Evolutionary conservation across 2,797 vertebrate species (phyloP), one percentile per base, ranked within the genome.

Genomic region (Denticeps clupeoides): DNA sequence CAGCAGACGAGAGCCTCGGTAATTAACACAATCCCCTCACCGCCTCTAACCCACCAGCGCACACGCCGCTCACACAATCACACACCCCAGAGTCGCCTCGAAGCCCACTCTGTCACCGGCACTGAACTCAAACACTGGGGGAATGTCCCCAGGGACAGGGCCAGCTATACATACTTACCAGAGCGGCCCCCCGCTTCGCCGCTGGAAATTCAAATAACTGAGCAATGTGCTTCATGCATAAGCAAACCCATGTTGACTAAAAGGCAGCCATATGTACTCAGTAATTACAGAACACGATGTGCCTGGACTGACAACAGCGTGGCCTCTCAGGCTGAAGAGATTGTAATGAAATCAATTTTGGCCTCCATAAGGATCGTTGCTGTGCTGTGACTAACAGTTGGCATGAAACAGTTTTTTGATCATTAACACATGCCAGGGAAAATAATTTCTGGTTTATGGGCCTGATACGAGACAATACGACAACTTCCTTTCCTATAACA

Each of bases 21-120:
- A 82, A 87, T 87, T 87, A 87, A 87, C 82, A 84, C 86, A 81
- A 76, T 24, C 83, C 78, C 78, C 76, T 77, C 78, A 76, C 76
- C 75, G 79, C 75, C 79, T 74, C 81, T 67, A 40, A 3, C 15
- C 45, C 41, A 49, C 15, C 4, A 13, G 48, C 49, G 53, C 37
- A 25, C 18, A 5, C 37, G 35, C 45, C 41, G 56, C 24, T 37
- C 48, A 58, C 49, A 31, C 22, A 60, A 50, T 48, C 32, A 53
- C 26, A 27, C 27, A 19, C 33, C 19, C 33, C 3, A 3, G 15
- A 37, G 33, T 37, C 37, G 15, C 19, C 8, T 4, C 37, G 7
- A 7, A 37, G 33, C 33, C 37, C 19, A 19, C 7, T 37, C 33
- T 19, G 16, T 15, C 33, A 37, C 33, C 15, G 18, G 33, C 33